Base-by-base conservation (phyloP, 2,797 vertebrate species). In the Hydrocynus forskahlii region DNA sequence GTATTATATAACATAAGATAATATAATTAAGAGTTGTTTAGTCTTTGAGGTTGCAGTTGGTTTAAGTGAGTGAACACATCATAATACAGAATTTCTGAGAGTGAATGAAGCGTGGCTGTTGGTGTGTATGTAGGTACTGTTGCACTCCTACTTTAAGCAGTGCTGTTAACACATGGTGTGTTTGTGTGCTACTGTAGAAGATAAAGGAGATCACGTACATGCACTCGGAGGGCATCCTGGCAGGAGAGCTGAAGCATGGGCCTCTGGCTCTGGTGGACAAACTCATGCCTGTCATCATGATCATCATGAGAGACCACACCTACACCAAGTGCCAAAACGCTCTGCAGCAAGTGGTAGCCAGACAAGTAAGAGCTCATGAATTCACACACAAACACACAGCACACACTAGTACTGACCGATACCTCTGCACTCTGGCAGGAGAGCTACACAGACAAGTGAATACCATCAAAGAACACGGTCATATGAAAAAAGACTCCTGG, bases 201-300 rank as follows among this genome's bases (percentile, higher is more conserved):
- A 99, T 99, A 75, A 99, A 99, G 83, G 98, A 99, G 86, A 99
- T 99, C 88, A 99, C 98, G 0, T 99, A 99, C 89, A 99, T 99
- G 98, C 98, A 99, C 85, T 99, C 97, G 0, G 98, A 99, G 75
- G 98, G 98, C 59, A 99, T 99, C 90, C 88, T 99, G 88, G 98
- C 98, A 0, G 98, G 98, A 12, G 98, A 99, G 89, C 92, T 99
- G 90, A 99, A 99, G 82, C 98, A 99, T 0, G 98, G 98, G 0
- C 98, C 98, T 0, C 92, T 99, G 71, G 98, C 98, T 0, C 93
- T 99, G 87, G 96, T 99, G 86, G 98, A 99, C 87, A 98, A 99
- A 75, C 91, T 99, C 43, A 99, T 99, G 98, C 98, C 98, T 0
- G 98, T 99, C 70, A 99, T 99, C 85, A 99, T 99, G 98, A 99